A percentile compares a stretch with the other conserved stretches of the same genome.
Evolutionary conservation across 2,113 vertebrate genomes (phyloP).

Genomic region (Toxostoma redivivum): DNA sequence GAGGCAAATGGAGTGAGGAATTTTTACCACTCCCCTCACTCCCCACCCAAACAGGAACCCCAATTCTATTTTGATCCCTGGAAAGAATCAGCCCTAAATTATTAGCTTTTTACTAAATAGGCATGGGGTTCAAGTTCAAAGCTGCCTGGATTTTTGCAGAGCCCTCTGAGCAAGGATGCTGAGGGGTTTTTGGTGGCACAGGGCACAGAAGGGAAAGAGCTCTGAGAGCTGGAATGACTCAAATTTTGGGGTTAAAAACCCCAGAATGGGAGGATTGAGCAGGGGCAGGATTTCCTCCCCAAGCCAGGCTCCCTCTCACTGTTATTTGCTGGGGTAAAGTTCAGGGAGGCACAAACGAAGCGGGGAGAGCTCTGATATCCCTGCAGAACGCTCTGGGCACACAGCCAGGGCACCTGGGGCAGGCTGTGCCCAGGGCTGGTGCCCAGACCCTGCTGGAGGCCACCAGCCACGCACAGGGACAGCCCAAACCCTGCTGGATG

Average conservation of each 20-base stretch:
- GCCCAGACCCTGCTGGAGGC: background rate
- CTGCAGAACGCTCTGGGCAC: background rate
- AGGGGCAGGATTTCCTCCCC: background rate
- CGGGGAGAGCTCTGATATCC: background rate
- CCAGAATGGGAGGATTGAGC: fast-evolving
- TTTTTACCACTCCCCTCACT: background rate
- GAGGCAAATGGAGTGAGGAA: background rate
- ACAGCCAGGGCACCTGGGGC: background rate
- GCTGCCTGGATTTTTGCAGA: background rate
- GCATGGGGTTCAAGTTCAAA: background rate
- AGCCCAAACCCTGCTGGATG: too few relatives aligned
- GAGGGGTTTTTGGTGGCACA: background rate
- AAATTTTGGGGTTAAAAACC: background rate
- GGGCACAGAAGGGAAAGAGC: background rate
- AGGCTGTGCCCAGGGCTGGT: background rate
- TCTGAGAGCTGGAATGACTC: background rate
- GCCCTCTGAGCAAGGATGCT: background rate
- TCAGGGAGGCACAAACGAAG: background rate
- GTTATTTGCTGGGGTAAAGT: slow-evolving; percentile 8
- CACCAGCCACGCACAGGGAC: background rate
- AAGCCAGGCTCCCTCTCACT: background rate
- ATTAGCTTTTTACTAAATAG: background rate
- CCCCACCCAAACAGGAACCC: background rate
- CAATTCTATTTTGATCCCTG: background rate
- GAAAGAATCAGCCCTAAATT: background rate